phyloP scores from a whole-genome alignment of 2,113 vertebrate species.

The Chlorodrepanis virens region DNA sequence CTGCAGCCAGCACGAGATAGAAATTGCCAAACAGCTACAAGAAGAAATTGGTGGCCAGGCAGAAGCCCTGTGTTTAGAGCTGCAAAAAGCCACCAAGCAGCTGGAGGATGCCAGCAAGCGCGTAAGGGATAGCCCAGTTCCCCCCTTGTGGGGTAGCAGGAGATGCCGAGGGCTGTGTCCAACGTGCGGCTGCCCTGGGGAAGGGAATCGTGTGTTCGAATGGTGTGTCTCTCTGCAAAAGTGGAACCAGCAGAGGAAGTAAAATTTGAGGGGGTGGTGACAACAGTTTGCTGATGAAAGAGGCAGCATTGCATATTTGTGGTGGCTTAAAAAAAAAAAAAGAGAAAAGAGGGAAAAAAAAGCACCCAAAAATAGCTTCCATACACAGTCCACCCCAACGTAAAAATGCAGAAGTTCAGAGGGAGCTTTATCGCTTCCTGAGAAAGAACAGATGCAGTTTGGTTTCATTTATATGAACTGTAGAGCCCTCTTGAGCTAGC shows the following conservation, averaged over 20 bases:
- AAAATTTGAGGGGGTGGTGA: conserved; percentile 63
- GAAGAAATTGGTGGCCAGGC: conserved; percentile 42
- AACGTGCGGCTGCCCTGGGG: background rate
- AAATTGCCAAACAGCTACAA: conserved; percentile 33
- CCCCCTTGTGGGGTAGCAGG: fast-evolving
- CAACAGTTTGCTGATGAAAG: conserved; percentile 70
- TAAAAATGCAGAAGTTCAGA: conserved; percentile 71
- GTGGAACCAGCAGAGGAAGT: conserved; percentile 69
- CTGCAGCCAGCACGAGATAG: conserved; percentile 40
- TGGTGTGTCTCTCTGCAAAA: conserved; percentile 38
- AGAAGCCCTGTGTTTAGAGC: background rate
- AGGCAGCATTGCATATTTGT: conserved; percentile 63
- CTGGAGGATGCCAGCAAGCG: background rate
- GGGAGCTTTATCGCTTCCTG: conserved; percentile 70
- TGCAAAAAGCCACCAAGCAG: background rate
- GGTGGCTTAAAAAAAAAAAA: conserved; percentile 20
- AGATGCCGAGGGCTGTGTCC: fast-evolving
- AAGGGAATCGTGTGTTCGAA: conserved; percentile 14
- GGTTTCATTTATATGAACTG: conserved; percentile 31
- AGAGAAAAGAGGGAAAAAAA: background rate
- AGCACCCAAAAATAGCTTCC: conserved; percentile 45
- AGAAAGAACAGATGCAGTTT: conserved; percentile 66
- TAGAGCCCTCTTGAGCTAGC: background rate
- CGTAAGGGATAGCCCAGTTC: background rate
- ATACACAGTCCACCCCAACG: conserved; percentile 44